phyloP scores from a whole-genome alignment of 2,113 vertebrate genomes.

The Brachyistius frenatus region DNA sequence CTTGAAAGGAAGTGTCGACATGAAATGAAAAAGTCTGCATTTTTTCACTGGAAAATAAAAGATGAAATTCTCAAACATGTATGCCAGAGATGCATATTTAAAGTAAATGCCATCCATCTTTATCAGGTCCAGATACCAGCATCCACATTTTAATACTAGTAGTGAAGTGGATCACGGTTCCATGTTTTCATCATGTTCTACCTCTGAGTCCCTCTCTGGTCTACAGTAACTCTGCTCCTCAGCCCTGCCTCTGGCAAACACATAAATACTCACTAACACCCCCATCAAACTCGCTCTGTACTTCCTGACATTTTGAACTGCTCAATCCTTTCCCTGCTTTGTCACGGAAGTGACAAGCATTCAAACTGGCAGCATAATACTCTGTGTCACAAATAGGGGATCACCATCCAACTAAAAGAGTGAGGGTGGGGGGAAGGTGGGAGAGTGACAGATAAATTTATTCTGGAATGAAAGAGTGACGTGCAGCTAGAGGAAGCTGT shows the following conservation, averaged over 20 bases:
- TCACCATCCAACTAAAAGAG: constrained; percentile 63
- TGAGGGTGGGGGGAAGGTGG: constrained; percentile 2
- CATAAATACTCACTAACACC: constrained; percentile 47
- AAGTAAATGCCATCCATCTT: constrained; percentile 4
- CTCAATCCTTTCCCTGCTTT: constrained; percentile 64
- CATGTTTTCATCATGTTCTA: neutral
- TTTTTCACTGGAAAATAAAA: neutral
- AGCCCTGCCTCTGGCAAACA: constrained; percentile 25
- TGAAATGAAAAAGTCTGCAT: neutral
- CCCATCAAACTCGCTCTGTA: constrained; percentile 25
- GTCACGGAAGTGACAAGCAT: constrained; percentile 67
- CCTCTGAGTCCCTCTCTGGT: neutral
- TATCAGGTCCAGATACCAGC: neutral
- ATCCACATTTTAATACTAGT: neutral
- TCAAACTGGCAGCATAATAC: constrained; percentile 63
- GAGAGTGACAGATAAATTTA: constrained; percentile 69
- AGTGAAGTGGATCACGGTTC: constrained; percentile 16
- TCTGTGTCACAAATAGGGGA: constrained; percentile 62
- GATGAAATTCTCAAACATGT: neutral
- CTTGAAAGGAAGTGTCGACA: neutral
- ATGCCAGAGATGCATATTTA: neutral
- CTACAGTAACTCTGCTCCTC: constrained; percentile 20
- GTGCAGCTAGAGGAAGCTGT: constrained; percentile 48
- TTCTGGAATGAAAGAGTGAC: constrained; percentile 60
- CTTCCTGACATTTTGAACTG: constrained; percentile 69